These are phyloP conservation scores for Carcinoscorpius rotundicauda DNA, from an alignment of 1,140 invertebrate genomes.

Conservation along the genomic window DNA sequence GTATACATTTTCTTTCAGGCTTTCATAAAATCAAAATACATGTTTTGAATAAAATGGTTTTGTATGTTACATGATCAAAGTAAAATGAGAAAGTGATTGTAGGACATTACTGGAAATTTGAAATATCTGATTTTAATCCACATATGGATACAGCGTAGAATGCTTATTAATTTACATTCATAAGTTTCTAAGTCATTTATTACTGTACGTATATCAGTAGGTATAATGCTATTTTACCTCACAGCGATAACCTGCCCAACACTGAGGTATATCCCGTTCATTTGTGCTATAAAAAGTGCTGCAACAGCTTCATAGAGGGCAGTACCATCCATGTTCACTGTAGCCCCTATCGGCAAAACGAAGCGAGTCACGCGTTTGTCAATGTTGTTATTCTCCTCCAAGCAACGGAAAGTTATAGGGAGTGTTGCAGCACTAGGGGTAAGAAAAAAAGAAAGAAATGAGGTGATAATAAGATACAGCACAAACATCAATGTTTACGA, in stretches of 20 bases:
- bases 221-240: conserved; percentile 39
- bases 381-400: conserved; percentile 48
- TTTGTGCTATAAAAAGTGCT: conserved; percentile 56
- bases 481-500: no score
- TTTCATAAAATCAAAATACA: no score
- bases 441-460: conserved; percentile 18
- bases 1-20: no score
- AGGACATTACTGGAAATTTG: no score
- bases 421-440: conserved; percentile 43
- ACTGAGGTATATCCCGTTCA: conserved; percentile 44
- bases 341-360: conserved; percentile 35
- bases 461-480: neutral
- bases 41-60: no score
- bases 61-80: no score
- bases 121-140: no score
- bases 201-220: no score
- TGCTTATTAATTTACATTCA: no score
- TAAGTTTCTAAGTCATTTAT: no score
- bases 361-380: conserved; percentile 43
- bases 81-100: no score
- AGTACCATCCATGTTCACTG: conserved; percentile 47
- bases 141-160: no score
- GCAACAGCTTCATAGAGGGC: conserved; percentile 48
- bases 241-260: conserved; percentile 44
- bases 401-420: conserved; percentile 49